Evolutionary conservation across 1,140 invertebrate genomes (phyloP), one percentile per base, ranked within the genome.

Genomic region (Vanessa atalanta): DNA sequence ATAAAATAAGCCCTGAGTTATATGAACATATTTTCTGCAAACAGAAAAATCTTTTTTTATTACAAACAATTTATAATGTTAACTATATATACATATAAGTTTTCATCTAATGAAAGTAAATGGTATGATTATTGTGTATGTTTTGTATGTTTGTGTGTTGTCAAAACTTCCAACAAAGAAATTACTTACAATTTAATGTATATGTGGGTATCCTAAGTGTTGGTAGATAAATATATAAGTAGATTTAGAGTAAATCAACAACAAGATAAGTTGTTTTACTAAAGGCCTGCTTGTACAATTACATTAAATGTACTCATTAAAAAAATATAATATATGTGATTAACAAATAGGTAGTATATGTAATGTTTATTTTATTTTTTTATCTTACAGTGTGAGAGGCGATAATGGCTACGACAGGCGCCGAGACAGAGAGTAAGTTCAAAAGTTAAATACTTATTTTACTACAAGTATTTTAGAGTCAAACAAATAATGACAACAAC

Each of bases 341-440:
- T 37, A 6, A 57, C 8, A 23, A 16, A 53, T 68, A 20, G 20
- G 20, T 20, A 9, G 26, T 5, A 26, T 23, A 9, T 15, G 11
- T 31, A 60, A 48, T 60, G 7, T 13, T 23, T 70, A 37, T 65
- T 53, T 61, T 16, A 37, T 55, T 70, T 4, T n/a, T n/a, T 70
- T 79, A 73, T 79, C 65, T 80, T 87, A 76, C 73, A 88, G 86
- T 73, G 84, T 87, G 51, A 84, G 88, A 77, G 83, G 92, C 61
- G 92, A 93, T 74, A 93, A 92, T 68, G 90, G 91, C 12, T 93
- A 92, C 72, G 91, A 93, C 78, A 88, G 92, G 65, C 89, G 92
- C 47, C 78, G 93, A 20, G 93, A 93, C 71, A 88, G 93, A 91
- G 93, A 94, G 93, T 94, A 83, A 93, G 93, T 93, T 11, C 2